phyloP scores from a whole-genome alignment of 2,797 vertebrate genomes.

The Phrynocephalus guinanensis region DNA sequence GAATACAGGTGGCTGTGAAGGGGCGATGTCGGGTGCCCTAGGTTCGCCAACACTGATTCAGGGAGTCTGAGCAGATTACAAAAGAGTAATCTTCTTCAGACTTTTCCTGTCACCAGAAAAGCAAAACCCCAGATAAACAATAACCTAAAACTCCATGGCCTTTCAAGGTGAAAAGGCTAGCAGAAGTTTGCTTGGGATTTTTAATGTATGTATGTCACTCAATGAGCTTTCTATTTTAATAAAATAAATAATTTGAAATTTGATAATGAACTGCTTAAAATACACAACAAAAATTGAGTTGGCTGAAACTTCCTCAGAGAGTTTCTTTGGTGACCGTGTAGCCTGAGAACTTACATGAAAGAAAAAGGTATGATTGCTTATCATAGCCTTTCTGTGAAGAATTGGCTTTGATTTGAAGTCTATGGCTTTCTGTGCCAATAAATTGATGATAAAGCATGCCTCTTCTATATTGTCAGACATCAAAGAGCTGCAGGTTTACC shows the following conservation, averaged over 20 bases:
- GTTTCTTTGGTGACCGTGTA: not conserved
- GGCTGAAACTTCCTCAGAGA: not conserved
- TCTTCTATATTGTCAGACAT: conserved; percentile 15
- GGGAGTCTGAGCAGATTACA: no score
- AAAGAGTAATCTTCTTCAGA: not conserved
- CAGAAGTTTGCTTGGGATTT: not conserved
- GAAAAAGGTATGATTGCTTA: not conserved
- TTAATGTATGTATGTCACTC: not conserved
- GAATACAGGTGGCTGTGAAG: no score
- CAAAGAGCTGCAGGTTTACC: conserved; percentile 16
- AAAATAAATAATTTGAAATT: conserved; percentile 5
- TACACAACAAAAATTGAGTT: not conserved
- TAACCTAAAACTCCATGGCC: not conserved
- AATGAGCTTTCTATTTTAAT: not conserved
- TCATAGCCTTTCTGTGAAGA: not conserved
- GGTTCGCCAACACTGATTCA: no score
- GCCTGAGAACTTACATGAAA: not conserved
- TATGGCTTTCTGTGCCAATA: conserved; percentile 11
- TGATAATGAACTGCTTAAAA: not conserved
- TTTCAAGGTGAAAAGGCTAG: not conserved
- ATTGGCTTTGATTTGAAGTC: not conserved
- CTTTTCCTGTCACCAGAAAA: not conserved
- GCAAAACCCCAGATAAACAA: not conserved
- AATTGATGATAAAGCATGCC: conserved; percentile 11
- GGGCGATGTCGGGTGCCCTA: no score